These are phyloP conservation scores for Mongoloraphidia duomilia DNA, from an alignment of 2,888 invertebrate species.

Conservation along the genomic window DNA sequence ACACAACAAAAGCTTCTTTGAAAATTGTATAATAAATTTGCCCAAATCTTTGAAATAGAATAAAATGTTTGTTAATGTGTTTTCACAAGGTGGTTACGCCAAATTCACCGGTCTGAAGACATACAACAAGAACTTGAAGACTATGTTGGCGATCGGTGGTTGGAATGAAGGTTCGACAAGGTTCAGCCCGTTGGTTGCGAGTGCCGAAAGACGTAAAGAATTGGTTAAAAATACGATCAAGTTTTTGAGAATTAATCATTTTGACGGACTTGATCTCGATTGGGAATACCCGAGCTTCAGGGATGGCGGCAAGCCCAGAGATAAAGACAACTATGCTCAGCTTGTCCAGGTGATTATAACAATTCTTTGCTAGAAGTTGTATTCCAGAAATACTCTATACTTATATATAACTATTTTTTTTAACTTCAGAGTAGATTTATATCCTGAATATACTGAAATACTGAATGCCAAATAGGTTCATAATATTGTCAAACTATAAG, in stretches of 20 bases:
- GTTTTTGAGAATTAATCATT: conserved; percentile 81
- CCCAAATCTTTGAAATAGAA: neutral
- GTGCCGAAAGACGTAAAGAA: conserved; percentile 56
- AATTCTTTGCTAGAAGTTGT: too few relatives aligned
- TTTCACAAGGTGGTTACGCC: conserved; percentile 67
- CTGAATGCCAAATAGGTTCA: too few relatives aligned
- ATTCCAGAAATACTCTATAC: too few relatives aligned
- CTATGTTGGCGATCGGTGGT: conserved; percentile 79
- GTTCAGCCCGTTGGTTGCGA: conserved; percentile 82
- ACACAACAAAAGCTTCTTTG: too few relatives aligned
- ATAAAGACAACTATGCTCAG: conserved; percentile 75
- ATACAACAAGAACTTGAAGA: conserved; percentile 82
- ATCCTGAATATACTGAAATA: too few relatives aligned
- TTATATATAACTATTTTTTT: too few relatives aligned
- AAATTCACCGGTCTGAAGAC: conserved; percentile 88
- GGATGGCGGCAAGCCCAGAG: conserved; percentile 67
- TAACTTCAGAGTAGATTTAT: too few relatives aligned
- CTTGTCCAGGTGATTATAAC: conserved; percentile 49
- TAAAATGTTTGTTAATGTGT: neutral
- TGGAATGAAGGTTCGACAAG: conserved; percentile 86
- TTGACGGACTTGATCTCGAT: conserved; percentile 85
- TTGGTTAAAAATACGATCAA: conserved; percentile 73
- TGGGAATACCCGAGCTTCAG: conserved; percentile 81
- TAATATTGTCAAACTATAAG: too few relatives aligned
- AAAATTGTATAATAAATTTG: too few relatives aligned